These are phyloP conservation scores for Ecdyonurus torrentis DNA, from an alignment of 2,888 invertebrate species.

Conservation along the genomic window DNA sequence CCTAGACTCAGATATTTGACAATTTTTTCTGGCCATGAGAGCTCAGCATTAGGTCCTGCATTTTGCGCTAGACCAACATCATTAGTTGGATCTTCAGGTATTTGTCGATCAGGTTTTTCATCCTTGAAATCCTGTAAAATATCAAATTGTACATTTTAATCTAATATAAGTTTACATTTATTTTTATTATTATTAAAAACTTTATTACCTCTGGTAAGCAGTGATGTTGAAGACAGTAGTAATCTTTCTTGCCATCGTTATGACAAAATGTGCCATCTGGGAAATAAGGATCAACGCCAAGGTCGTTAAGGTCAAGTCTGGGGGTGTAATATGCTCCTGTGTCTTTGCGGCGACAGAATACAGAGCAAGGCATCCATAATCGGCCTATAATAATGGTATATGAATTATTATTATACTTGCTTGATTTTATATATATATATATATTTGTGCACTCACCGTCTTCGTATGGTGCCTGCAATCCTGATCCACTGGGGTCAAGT, in stretches of 20 bases:
- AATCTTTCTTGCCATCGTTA: constrained; percentile 41
- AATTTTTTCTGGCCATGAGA: constrained; percentile 31
- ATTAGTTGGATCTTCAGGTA: constrained; percentile 36
- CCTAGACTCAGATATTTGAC: constrained; percentile 43
- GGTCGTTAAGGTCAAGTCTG: constrained; percentile 53
- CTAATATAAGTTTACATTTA: no score
- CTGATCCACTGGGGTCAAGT: constrained; percentile 46
- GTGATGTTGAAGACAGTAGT: constrained; percentile 56
- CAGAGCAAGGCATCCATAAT: constrained; percentile 63
- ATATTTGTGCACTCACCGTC: constrained; percentile 27
- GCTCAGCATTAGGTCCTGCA: constrained; percentile 33
- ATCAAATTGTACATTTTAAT: background rate
- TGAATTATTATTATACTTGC: background rate
- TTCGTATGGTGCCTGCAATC: constrained; percentile 58
- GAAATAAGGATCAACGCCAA: constrained; percentile 53
- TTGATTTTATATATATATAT: background rate
- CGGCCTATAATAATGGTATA: constrained; percentile 28
- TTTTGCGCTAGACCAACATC: constrained; percentile 46
- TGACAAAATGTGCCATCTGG: constrained; percentile 74
- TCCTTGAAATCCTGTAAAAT: constrained; percentile 12
- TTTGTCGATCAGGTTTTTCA: constrained; percentile 34
- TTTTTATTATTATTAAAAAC: background rate
- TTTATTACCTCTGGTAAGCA: constrained; percentile 48
- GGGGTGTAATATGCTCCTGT: constrained; percentile 57
- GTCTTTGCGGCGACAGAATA: constrained; percentile 47